Evolutionary conservation across 1,140 invertebrate genomes (phyloP).

Genomic region (Bombus sylvicola): DNA sequence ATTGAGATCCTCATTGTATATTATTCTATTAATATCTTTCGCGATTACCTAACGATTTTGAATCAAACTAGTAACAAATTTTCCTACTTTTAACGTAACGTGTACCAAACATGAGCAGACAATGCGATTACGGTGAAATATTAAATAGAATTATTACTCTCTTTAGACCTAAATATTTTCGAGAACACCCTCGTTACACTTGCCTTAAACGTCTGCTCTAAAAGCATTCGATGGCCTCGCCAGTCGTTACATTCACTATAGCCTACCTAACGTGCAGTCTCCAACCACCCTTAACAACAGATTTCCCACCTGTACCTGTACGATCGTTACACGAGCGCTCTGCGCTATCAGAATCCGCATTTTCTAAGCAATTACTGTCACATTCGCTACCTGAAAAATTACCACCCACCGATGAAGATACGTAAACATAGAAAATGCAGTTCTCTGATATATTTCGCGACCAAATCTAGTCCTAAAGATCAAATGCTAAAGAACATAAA

Average conservation of each 20-base stretch:
- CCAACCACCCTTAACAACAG: slow-evolving; percentile 6
- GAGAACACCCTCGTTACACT: background rate
- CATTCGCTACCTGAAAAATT: background rate
- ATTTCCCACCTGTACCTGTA: background rate
- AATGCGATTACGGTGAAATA: background rate
- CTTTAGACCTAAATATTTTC: background rate
- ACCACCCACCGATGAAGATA: background rate
- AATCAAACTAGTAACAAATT: background rate
- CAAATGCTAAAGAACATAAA: background rate
- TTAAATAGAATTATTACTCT: background rate
- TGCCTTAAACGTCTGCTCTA: background rate
- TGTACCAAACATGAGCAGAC: background rate
- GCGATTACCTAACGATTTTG: background rate
- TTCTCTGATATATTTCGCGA: background rate
- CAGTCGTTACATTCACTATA: background rate
- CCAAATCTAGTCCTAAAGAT: background rate
- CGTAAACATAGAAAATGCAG: background rate
- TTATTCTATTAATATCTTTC: background rate
- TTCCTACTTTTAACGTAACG: background rate
- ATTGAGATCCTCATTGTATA: no score
- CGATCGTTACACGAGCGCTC: background rate
- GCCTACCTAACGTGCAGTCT: background rate
- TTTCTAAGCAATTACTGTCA: background rate
- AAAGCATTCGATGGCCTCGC: slow-evolving; percentile 19
- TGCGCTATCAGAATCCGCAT: background rate